Evolutionary conservation across 2,113 vertebrate species (phyloP).

Genomic region (Silurus meridionalis): DNA sequence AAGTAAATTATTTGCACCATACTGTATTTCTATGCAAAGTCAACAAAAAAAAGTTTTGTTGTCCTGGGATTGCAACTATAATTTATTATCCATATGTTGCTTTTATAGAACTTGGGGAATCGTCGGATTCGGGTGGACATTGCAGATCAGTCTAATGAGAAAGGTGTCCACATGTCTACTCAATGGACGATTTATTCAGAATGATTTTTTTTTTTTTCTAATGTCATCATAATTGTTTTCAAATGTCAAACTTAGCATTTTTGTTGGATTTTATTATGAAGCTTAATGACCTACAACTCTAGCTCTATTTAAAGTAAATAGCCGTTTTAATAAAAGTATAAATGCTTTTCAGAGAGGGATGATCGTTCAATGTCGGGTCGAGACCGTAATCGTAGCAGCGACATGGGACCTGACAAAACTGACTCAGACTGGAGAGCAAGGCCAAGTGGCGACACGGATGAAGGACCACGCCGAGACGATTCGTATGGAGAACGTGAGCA

Average conservation of each 20-base stretch:
- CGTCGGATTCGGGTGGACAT: slow-evolving; percentile 96
- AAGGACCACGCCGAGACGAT: slow-evolving; percentile 82
- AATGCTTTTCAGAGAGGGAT: slow-evolving; percentile 78
- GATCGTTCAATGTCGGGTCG: slow-evolving; percentile 81
- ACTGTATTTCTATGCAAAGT: background rate
- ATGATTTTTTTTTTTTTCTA: background rate
- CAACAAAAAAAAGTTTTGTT: background rate
- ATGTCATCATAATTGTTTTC: background rate
- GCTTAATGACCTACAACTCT: background rate
- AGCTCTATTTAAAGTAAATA: background rate
- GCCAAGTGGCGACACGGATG: slow-evolving; percentile 77
- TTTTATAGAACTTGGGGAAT: slow-evolving; percentile 87
- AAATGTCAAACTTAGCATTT: background rate
- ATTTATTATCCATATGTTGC: background rate
- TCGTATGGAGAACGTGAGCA: slow-evolving; percentile 83
- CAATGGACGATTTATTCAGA: background rate
- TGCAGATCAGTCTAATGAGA: slow-evolving; percentile 96
- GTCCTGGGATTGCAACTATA: background rate
- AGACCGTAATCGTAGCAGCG: slow-evolving; percentile 77
- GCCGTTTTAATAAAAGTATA: background rate
- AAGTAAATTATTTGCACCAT: background rate
- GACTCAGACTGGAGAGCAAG: slow-evolving; percentile 91
- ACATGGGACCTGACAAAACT: slow-evolving; percentile 88
- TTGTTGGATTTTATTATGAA: background rate
- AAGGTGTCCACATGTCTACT: slow-evolving; percentile 74